Evolutionary conservation across 2,888 invertebrate genomes (phyloP).

Genomic region (Noctuana brunneofusca): DNA sequence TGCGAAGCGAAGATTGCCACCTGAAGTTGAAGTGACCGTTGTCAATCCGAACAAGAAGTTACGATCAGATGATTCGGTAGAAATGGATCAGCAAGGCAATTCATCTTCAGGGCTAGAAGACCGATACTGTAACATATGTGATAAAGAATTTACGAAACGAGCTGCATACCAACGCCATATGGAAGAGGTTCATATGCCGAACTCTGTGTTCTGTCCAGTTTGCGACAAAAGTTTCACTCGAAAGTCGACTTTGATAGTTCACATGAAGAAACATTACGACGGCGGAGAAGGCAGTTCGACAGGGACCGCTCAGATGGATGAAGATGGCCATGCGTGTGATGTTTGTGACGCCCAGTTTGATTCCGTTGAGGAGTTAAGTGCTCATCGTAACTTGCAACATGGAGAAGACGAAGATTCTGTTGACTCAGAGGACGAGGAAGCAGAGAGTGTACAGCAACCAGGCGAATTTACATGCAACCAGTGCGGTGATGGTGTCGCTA

Average conservation of each 20-base stretch:
- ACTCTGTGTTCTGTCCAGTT: constrained; percentile 83
- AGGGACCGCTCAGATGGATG: constrained; percentile 55
- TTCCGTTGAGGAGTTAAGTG: constrained; percentile 80
- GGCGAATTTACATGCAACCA: constrained; percentile 81
- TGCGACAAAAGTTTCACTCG: constrained; percentile 85
- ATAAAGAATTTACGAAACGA: constrained; percentile 84
- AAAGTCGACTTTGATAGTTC: constrained; percentile 84
- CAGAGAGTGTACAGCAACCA: constrained; percentile 56
- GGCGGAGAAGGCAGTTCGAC: constrained; percentile 65
- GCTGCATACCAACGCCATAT: constrained; percentile 84
- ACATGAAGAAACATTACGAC: constrained; percentile 84
- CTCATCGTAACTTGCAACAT: constrained; percentile 84
- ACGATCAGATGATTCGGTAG: constrained; percentile 74
- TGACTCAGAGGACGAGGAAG: constrained; percentile 69
- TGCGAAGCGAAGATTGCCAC: constrained; percentile 72
- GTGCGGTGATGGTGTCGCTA: constrained; percentile 82
- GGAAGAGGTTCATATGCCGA: constrained; percentile 81
- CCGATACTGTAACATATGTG: constrained; percentile 83
- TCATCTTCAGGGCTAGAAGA: constrained; percentile 70
- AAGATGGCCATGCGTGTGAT: constrained; percentile 78
- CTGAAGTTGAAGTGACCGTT: constrained; percentile 78
- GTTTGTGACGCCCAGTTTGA: constrained; percentile 84
- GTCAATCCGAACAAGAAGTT: constrained; percentile 78
- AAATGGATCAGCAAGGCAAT: constrained; percentile 70
- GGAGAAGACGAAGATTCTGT: constrained; percentile 57